Evolutionary conservation across 2,113 vertebrate genomes (phyloP).

Genomic region (Psilopsiagon aurifrons): DNA sequence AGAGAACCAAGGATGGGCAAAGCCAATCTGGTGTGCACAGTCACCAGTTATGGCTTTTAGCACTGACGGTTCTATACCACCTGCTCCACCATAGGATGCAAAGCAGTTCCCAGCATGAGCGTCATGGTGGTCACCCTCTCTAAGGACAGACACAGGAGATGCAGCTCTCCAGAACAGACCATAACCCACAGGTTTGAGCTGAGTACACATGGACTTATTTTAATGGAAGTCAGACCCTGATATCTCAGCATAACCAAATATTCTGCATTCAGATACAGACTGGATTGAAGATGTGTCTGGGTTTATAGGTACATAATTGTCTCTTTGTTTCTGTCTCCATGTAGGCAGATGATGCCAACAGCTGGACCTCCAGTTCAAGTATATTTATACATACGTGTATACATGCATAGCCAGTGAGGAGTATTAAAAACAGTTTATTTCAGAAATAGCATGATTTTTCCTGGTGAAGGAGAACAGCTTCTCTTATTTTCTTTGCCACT

Average conservation of each 20-base stretch:
- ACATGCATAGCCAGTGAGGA: neutral
- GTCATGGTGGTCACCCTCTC: neutral
- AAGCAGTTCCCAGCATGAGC: neutral
- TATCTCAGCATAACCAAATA: neutral
- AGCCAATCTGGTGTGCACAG: neutral
- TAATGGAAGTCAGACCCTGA: neutral
- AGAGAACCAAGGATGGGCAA: neutral
- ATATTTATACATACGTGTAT: neutral
- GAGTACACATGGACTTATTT: neutral
- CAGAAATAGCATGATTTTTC: constrained; percentile 56
- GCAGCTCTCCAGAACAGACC: neutral
- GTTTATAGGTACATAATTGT: neutral
- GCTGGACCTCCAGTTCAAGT: neutral
- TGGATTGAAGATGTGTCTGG: neutral
- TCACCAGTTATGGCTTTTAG: neutral
- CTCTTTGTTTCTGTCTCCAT: neutral
- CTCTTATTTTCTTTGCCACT: constrained; percentile 50
- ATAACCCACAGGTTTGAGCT: neutral
- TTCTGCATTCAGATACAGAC: neutral
- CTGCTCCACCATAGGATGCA: neutral
- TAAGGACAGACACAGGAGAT: neutral
- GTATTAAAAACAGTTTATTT: constrained; percentile 23
- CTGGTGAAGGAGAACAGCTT: constrained; percentile 18
- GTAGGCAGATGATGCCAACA: neutral
- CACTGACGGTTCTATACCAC: neutral